Percentiles rank a stretch among this genome's conserved stretches.
Evolutionary conservation across 2,113 vertebrate genomes (phyloP).

Genomic region (Equus quagga): DNA sequence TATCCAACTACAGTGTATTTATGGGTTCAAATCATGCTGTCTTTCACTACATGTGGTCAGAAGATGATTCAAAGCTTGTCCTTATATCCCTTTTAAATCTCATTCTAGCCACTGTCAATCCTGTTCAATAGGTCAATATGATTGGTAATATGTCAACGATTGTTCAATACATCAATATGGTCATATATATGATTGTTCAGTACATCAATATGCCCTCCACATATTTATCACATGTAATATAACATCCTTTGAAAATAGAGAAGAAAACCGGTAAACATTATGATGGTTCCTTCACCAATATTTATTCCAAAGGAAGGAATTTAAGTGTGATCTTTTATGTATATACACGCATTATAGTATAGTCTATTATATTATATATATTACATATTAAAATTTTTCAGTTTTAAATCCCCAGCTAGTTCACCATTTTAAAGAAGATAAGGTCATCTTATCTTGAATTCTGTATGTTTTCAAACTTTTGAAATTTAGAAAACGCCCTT

Average conservation of each 20-base stretch:
- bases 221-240: not conserved
- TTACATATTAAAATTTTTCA: not conserved
- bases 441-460: not conserved
- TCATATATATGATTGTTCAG: not conserved
- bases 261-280: not conserved
- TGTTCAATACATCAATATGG: no score
- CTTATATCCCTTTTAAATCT: not conserved
- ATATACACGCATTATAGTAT: not conserved
- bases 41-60: not conserved
- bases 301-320: not conserved
- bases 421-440: constrained; percentile 14
- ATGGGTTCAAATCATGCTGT: not conserved
- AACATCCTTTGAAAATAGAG: not conserved
- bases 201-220: not conserved
- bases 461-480: not conserved
- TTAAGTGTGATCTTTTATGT: not conserved
- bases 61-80: not conserved
- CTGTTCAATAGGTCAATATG: not conserved
- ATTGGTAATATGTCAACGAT: no score
- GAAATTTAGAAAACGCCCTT: not conserved
- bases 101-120: not conserved
- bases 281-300: not conserved
- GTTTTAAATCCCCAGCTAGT: not conserved
- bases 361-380: not conserved
- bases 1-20: not conserved